These are phyloP conservation scores for Coptodon rendalli DNA, from an alignment of 2,113 vertebrate species.

Conservation along the genomic window DNA sequence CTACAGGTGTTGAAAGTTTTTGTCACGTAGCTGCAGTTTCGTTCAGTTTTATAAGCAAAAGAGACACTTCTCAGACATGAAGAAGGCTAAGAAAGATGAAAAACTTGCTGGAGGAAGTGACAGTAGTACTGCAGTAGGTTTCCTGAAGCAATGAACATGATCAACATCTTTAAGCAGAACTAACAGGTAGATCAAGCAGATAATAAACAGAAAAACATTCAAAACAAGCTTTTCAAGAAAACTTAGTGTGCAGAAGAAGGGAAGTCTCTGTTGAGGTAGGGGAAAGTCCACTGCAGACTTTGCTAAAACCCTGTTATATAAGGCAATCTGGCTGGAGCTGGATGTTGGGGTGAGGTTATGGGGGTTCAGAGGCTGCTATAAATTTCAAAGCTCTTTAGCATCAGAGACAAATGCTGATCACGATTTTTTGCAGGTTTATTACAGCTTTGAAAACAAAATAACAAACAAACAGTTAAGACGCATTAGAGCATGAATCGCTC, in stretches of 20 bases:
- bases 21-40: neutral
- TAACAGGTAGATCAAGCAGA: slow-evolving; percentile 28
- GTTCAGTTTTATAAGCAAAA: neutral
- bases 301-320: slow-evolving; percentile 52
- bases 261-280: slow-evolving; percentile 14
- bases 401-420: neutral
- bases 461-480: neutral
- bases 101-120: neutral
- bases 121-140: neutral
- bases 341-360: neutral
- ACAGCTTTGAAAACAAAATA: neutral
- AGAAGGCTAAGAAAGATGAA: neutral
- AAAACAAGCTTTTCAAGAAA: neutral
- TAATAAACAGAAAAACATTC: neutral
- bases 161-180: neutral
- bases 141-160: neutral
- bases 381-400: neutral
- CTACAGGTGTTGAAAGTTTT: neutral
- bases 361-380: neutral
- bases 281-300: slow-evolving; percentile 45
- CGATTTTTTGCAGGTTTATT: neutral
- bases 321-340: slow-evolving; percentile 26
- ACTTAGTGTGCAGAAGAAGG: slow-evolving; percentile 6
- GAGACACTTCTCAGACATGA: neutral
- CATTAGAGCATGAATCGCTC: neutral